phyloP scores from a whole-genome alignment of 1,140 invertebrate genomes.

The Limonius californicus region DNA sequence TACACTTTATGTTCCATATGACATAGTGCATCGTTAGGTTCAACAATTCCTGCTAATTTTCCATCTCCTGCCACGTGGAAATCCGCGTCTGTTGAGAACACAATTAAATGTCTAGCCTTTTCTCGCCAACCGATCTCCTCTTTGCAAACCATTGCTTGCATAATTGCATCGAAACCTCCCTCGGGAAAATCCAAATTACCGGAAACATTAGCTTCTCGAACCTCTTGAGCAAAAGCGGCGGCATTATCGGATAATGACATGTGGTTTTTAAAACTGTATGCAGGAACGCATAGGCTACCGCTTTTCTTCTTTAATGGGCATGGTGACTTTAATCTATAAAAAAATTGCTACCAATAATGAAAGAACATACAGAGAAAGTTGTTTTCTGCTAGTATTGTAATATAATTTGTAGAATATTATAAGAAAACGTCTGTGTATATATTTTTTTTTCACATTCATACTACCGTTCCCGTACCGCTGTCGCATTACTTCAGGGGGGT shows the following conservation, averaged over 20 bases:
- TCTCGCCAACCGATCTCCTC: constrained; percentile 85
- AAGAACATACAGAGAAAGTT: too few species aligned
- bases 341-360: too few species aligned
- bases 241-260: constrained; percentile 60
- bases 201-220: constrained; percentile 78
- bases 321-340: constrained; percentile 28
- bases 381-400: too few species aligned
- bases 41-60: constrained; percentile 85
- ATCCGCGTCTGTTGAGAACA: constrained; percentile 96
- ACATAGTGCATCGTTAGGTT: constrained; percentile 90
- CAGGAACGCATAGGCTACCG: constrained; percentile 52
- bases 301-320: constrained; percentile 22
- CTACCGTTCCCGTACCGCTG: too few species aligned
- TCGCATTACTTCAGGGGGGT: too few species aligned
- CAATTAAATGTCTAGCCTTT: constrained; percentile 85
- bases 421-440: too few species aligned
- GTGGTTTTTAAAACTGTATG: constrained; percentile 69
- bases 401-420: too few species aligned
- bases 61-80: constrained; percentile 92
- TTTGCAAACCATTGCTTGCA: constrained; percentile 95
- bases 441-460: too few species aligned
- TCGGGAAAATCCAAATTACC: constrained; percentile 98
- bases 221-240: constrained; percentile 59
- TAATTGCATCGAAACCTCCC: constrained; percentile 98
- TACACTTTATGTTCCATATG: constrained; percentile 71